These are phyloP conservation scores for Globicephala melas DNA, from an alignment of 2,113 vertebrate genomes.

Conservation along the genomic window DNA sequence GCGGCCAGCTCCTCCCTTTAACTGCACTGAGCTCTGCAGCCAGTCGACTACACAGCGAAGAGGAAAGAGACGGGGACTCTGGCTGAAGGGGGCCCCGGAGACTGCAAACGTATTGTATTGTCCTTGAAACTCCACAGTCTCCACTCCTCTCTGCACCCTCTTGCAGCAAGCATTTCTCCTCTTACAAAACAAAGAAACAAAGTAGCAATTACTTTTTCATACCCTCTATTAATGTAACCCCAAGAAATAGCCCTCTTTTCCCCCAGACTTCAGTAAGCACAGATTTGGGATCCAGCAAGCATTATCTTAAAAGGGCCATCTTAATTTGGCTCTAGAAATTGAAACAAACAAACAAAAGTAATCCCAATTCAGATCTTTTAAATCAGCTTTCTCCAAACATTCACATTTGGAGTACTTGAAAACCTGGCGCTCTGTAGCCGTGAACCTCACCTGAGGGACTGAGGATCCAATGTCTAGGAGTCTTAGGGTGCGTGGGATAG, in stretches of 20 bases:
- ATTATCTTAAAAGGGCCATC: background rate
- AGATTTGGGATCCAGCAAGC: background rate
- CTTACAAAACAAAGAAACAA: background rate
- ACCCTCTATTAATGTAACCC: background rate
- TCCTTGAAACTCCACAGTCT: background rate
- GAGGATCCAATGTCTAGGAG: background rate
- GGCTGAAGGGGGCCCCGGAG: fast-evolving
- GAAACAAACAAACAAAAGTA: background rate
- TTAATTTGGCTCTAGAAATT: background rate
- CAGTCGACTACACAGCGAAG: background rate
- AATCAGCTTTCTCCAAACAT: background rate
- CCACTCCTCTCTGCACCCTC: background rate
- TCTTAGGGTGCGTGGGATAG: background rate
- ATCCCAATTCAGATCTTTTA: background rate
- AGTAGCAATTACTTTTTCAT: slow-evolving; percentile 2
- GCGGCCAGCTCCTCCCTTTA: background rate
- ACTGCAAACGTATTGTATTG: fast-evolving
- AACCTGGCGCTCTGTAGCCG: background rate
- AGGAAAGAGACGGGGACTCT: background rate
- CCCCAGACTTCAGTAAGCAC: background rate
- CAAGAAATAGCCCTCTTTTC: background rate
- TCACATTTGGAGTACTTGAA: background rate
- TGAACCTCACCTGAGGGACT: background rate
- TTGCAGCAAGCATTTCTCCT: background rate
- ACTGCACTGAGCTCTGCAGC: background rate